Percentiles rank a stretch among this genome's conserved stretches.
Evolutionary conservation across 2,797 vertebrate species (phyloP).

Genomic region (Gorsachius magnificus): DNA sequence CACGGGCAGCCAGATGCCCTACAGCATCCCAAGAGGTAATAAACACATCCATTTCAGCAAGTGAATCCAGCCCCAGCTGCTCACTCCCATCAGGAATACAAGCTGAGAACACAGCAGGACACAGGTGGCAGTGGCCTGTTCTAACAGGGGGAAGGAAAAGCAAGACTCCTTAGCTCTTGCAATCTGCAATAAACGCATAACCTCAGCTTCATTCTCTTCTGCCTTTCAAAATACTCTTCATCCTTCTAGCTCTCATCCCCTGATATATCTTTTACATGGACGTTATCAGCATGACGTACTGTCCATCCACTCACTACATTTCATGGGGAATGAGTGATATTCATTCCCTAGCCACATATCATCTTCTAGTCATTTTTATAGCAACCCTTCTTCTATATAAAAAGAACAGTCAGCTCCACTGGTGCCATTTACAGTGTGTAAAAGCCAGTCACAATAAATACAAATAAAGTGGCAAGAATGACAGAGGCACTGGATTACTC

Average conservation of each 20-base stretch:
- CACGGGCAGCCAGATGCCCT: not conserved
- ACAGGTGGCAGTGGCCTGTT: not conserved
- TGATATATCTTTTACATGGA: not conserved
- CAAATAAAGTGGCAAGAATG: not conserved
- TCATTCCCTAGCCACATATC: not conserved
- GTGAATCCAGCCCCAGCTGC: not conserved
- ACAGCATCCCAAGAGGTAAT: not conserved
- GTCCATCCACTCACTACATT: not conserved
- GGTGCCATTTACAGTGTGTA: not conserved
- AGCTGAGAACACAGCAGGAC: not conserved
- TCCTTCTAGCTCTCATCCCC: not conserved
- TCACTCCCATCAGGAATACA: not conserved
- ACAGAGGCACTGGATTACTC: not conserved
- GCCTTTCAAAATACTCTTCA: not conserved
- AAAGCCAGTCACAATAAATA: not conserved
- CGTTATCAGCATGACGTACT: not conserved
- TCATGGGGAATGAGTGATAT: not conserved
- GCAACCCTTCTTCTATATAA: not conserved
- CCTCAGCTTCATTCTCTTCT: not conserved
- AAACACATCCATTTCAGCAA: not conserved
- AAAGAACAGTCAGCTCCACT: not conserved
- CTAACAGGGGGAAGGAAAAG: not conserved
- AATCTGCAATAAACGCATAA: not conserved
- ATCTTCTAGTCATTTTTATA: not conserved
- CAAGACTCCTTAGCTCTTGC: not conserved